A percentile compares a stretch with the other conserved stretches of the same genome.
These are phyloP conservation scores for Cyclargus thomasi DNA, from an alignment of 1,140 invertebrate species.

Conservation along the genomic window DNA sequence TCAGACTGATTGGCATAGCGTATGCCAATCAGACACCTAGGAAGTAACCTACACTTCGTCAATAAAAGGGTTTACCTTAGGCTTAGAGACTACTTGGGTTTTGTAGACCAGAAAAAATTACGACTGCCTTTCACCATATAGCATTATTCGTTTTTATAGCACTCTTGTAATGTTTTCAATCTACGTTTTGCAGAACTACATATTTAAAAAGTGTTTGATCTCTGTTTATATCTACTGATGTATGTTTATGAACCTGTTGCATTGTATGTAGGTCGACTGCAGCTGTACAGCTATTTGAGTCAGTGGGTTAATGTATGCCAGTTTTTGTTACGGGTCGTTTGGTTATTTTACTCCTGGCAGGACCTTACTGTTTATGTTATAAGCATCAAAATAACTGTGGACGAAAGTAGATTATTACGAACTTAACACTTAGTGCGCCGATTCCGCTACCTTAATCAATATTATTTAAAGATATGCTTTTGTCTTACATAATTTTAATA, in stretches of 20 bases:
- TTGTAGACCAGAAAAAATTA: no score
- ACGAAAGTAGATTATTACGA: not conserved
- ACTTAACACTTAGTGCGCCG: not conserved
- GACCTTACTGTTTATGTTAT: not conserved
- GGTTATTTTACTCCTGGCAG: not conserved
- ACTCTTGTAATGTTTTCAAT: not conserved
- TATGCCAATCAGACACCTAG: no score
- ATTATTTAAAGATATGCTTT: no score
- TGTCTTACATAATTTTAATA: no score
- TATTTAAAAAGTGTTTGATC: not conserved
- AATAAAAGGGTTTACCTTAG: no score
- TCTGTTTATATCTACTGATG: not conserved
- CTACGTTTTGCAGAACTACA: not conserved
- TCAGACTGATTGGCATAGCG: no score
- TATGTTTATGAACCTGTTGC: constrained; percentile 3
- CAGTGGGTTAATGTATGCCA: constrained; percentile 39
- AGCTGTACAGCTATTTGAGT: constrained; percentile 30
- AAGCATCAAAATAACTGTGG: not conserved
- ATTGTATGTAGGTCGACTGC: constrained; percentile 32
- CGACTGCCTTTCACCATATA: no score
- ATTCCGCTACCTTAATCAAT: no score
- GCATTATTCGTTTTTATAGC: no score
- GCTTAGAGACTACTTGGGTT: no score
- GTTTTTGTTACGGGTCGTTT: constrained; percentile 22
- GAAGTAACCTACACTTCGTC: no score